Evolutionary conservation across 2,113 vertebrate species (phyloP).

Genomic region (Ia io): DNA sequence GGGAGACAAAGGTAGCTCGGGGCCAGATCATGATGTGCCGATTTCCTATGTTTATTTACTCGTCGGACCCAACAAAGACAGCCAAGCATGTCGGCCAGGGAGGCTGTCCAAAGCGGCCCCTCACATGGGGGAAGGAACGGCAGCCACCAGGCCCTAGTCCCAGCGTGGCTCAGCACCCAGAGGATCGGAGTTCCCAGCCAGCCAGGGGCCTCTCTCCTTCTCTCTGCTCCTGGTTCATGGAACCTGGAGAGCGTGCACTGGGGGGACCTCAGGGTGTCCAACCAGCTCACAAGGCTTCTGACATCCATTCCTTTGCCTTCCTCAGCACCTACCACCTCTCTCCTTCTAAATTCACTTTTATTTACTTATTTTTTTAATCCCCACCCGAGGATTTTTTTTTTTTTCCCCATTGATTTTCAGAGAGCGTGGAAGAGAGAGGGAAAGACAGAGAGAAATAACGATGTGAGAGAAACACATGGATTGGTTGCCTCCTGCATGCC

Average conservation of each 20-base stretch:
- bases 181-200: background rate
- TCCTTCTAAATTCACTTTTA: background rate
- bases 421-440: too few species aligned
- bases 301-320: background rate
- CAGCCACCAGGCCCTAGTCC: background rate
- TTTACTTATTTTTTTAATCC: too few species aligned
- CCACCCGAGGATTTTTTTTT: too few species aligned
- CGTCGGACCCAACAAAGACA: background rate
- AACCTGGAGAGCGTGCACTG: fast-evolving
- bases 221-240: background rate
- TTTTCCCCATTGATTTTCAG: too few species aligned
- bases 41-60: background rate
- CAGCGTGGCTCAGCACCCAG: background rate
- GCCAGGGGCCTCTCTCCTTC: background rate
- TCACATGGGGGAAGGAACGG: fast-evolving
- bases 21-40: background rate
- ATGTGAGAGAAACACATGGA: too few species aligned
- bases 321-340: background rate
- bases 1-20: background rate
- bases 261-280: background rate
- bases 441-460: too few species aligned
- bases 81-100: background rate
- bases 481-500: too few species aligned
- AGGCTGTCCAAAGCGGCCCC: background rate
- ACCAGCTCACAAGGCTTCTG: background rate